Conservation (phyloP, 2,113 vertebrate genomes). For the Podarcis raffonei region DNA sequence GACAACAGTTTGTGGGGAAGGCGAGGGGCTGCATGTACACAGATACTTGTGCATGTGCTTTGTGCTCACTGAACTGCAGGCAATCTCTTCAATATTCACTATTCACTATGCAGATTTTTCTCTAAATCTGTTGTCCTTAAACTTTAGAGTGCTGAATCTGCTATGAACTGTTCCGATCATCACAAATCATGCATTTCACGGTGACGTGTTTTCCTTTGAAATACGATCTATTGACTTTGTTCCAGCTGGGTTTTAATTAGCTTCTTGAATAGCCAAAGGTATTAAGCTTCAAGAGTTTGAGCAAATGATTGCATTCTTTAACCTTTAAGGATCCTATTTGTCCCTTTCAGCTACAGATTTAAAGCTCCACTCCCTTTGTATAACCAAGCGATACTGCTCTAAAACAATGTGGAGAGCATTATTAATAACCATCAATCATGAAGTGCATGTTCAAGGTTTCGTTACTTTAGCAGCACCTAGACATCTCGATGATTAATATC, state of each 20-base stretch:
- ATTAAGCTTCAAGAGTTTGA: conserved; percentile 38
- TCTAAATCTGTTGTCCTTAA: conserved; percentile 9
- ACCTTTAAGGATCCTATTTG: conserved; percentile 41
- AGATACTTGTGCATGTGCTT: neutral
- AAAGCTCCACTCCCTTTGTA: conserved; percentile 31
- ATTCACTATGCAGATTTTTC: neutral
- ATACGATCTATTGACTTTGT: conserved; percentile 36
- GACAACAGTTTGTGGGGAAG: neutral
- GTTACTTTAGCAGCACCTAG: conserved; percentile 25
- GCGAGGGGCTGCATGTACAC: neutral
- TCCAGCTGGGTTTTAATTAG: conserved; percentile 40
- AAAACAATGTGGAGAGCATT: conserved; percentile 34
- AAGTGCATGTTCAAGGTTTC: conserved; percentile 23
- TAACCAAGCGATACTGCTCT: conserved; percentile 12
- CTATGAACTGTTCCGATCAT: neutral
- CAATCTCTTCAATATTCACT: neutral
- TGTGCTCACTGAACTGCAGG: neutral
- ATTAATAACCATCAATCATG: conserved; percentile 39
- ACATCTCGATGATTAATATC: conserved; percentile 33
- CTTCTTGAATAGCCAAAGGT: conserved; percentile 38
- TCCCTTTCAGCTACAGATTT: conserved; percentile 25
- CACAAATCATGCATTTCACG: conserved; percentile 29
- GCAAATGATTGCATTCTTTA: conserved; percentile 38
- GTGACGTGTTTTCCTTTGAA: conserved; percentile 30
- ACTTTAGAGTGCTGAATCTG: neutral